phyloP scores from a whole-genome alignment of 2,797 vertebrate genomes.

The Typhlichthys subterraneus region DNA sequence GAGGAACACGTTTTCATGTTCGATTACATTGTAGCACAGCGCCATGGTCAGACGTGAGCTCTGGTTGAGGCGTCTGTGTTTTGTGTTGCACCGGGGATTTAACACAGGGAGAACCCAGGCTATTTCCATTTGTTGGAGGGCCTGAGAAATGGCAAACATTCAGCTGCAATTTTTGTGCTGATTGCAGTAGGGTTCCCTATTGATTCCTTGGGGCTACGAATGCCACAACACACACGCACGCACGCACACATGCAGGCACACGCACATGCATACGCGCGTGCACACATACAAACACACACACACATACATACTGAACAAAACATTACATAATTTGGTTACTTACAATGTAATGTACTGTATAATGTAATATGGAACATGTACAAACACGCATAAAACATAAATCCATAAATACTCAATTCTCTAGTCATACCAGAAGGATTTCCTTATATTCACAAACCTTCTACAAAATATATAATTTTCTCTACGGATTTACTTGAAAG shows the following conservation, averaged over 20 bases:
- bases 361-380: slow-evolving; percentile 8
- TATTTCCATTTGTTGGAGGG: slow-evolving; percentile 24
- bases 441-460: too few relatives aligned
- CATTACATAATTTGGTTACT: background rate
- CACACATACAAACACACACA: slow-evolving; percentile 4
- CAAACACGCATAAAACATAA: slow-evolving; percentile 2
- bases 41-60: slow-evolving; percentile 39
- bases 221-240: background rate
- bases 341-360: slow-evolving; percentile 8
- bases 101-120: slow-evolving; percentile 33
- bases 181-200: slow-evolving; percentile 55
- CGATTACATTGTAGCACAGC: slow-evolving; percentile 42
- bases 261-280: background rate
- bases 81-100: slow-evolving; percentile 35
- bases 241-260: slow-evolving; percentile 10
- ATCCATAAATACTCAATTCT: background rate
- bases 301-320: background rate
- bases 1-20: slow-evolving; percentile 58
- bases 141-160: slow-evolving; percentile 27
- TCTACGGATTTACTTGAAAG: slow-evolving; percentile 2
- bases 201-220: slow-evolving; percentile 26
- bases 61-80: slow-evolving; percentile 29
- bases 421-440: background rate
- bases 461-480: slow-evolving; percentile 17
- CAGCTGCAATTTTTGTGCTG: slow-evolving; percentile 31